Evolutionary conservation across 2,113 vertebrate species (phyloP).

Genomic region (Rhegmatorhina hoffmannsi): DNA sequence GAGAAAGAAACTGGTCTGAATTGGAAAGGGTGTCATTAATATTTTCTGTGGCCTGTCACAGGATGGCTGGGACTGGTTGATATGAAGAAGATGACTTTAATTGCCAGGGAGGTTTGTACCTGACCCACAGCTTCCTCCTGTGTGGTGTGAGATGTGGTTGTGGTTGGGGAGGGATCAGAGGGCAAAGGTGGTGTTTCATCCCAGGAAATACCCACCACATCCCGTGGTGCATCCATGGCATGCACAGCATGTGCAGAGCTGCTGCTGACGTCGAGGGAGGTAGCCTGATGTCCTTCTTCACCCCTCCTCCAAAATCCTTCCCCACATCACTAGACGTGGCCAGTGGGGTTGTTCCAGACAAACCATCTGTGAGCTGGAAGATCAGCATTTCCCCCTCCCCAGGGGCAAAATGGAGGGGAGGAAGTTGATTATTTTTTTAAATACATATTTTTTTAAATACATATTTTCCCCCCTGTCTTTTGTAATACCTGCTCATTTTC

Average conservation of each 20-base stretch:
- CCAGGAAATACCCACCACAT: neutral
- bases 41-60: neutral
- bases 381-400: neutral
- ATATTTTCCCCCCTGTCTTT: neutral
- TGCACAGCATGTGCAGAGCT: neutral
- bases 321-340: neutral
- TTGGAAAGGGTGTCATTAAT: neutral
- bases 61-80: neutral
- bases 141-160: rapidly evolving
- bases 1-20: neutral
- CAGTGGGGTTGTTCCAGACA: neutral
- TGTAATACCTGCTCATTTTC: neutral
- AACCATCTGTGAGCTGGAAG: slow-evolving; percentile 20
- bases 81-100: neutral
- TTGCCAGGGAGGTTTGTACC: neutral
- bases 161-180: neutral
- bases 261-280: neutral
- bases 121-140: neutral
- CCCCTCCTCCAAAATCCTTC: neutral
- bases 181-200: neutral
- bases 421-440: neutral
- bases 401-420: neutral
- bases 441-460: neutral
- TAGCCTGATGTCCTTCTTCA: neutral
- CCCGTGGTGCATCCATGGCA: neutral